Evolutionary conservation across 2,888 invertebrate genomes (phyloP), one percentile per base, ranked within the genome.

Genomic region (Callyntrura sp.): DNA sequence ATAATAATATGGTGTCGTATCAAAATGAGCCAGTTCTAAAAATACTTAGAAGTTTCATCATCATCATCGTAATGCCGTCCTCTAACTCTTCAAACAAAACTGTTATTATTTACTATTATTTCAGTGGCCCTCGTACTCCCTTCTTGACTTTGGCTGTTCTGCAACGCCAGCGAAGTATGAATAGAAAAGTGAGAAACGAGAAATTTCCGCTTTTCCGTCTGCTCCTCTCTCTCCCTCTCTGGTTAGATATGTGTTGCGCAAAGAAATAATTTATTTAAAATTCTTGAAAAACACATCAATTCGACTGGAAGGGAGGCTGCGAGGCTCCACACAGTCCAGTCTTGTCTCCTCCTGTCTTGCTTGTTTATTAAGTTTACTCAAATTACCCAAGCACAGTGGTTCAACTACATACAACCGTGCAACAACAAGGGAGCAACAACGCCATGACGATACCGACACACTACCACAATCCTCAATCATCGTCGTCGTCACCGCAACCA

Each of bases 1-100:
- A 48, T 89, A 86, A 90, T 90, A 70, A 90, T 83, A 90, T 65
- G 90, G 90, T 86, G 86, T 85, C 83, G 35, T 76, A 83, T 85
- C 83, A 65, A 90, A 85, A 60, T 85, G 78, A 88, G 83, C 88
- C 78, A 55, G 68, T 73, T 84, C 86, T 86, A 85, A 90, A 90
- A 90, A 90, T 90, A 87, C 86, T 79, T 90, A 86, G 81, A 86
- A 82, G 55, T 85, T 28, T 83, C 45, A 43, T 68, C 51, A 25
- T 23, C 20, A 20, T 6, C 48, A 20, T 51, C 5, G 60, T 83
- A 83, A 83, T 78, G 43, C 60, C 78, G 78, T 76, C 35, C 20
- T 60, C 76, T 9, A 73, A 14, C 60, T 76, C 43, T 70, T 60
- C 60, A 76, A 45, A 60, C 73, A 76, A 43, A 60, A 62, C 45